These are phyloP conservation scores for Diarsia rubi DNA, from an alignment of 2,888 invertebrate species.

Conservation along the genomic window DNA sequence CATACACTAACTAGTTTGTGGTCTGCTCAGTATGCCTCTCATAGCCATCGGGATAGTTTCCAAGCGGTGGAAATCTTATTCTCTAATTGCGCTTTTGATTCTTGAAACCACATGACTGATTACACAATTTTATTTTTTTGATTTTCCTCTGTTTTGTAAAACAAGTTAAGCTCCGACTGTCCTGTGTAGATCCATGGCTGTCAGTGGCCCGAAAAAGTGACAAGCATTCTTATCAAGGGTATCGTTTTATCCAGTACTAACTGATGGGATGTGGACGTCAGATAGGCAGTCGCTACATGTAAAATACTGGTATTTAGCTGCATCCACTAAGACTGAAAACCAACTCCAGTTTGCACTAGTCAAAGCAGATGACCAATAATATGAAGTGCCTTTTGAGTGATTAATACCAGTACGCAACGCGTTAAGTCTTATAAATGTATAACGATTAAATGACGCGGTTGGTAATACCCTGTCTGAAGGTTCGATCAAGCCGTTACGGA, in stretches of 20 bases:
- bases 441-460: background rate
- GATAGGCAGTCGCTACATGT: background rate
- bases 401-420: too few relatives aligned
- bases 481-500: background rate
- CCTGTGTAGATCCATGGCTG: background rate
- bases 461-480: background rate
- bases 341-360: background rate
- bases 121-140: too few relatives aligned
- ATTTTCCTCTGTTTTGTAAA: too few relatives aligned
- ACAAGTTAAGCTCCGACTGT: background rate
- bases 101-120: background rate
- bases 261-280: too few relatives aligned
- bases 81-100: background rate
- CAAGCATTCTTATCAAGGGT: background rate
- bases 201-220: too few relatives aligned
- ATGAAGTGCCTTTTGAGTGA: background rate
- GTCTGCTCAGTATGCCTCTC: background rate
- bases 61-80: background rate
- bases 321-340: background rate
- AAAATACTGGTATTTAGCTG: background rate
- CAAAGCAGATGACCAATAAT: background rate
- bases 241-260: background rate
- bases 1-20: background rate
- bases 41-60: background rate
- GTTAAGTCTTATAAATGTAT: slow-evolving; percentile 10